Evolutionary conservation across 2,888 invertebrate genomes (phyloP), one percentile per base, ranked within the genome.

Genomic region (Himalopsyche kuldschensis): DNA sequence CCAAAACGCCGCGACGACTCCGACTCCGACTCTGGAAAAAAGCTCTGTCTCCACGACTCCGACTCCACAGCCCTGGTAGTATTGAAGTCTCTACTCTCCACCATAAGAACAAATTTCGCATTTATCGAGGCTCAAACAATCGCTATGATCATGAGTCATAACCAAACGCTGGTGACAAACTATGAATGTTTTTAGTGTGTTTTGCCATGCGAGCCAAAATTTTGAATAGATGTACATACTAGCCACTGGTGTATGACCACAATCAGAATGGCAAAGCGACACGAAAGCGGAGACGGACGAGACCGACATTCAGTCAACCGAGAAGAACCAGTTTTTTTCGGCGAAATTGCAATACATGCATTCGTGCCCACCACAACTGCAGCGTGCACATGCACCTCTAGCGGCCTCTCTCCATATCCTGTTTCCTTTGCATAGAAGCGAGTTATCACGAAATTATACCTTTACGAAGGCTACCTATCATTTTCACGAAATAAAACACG

Each of bases 251-350:
- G 55, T 55, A 55, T 55, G 55, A 55, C 55, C 55, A 55, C 55
- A n/a, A 55, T 55, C 55, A 55, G 10, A 55, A 55, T 55, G 24
- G 24, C 10, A 24, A 20, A 55, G 6, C 55, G 55, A 55, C 55
- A 20, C 55, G 55, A 20, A 55, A 55, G 20, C 55, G 55, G n/a
- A 55, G 55, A 55, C 55, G 55, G 55, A 55, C 55, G 55, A 55
- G 24, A 55, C 20, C 15, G 24, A 20, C n/a, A 24, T 20, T 30
- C 82, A 79, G 41, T 78, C 75, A 69, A 82, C 41, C 82, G 82
- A 79, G 82, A 82, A 82, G 78, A 79, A 79, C 82, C 82, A 69
- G 78, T 78, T 82, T 82, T 82, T 82, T 82, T 41, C n/a, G 82
- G 79, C 82, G 69, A 82, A 82, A 82, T 35, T 55, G 82, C 82